Evolutionary conservation across 2,797 vertebrate species (phyloP), one percentile per base, ranked within the genome.

Genomic region (Glossophaga mutica): DNA sequence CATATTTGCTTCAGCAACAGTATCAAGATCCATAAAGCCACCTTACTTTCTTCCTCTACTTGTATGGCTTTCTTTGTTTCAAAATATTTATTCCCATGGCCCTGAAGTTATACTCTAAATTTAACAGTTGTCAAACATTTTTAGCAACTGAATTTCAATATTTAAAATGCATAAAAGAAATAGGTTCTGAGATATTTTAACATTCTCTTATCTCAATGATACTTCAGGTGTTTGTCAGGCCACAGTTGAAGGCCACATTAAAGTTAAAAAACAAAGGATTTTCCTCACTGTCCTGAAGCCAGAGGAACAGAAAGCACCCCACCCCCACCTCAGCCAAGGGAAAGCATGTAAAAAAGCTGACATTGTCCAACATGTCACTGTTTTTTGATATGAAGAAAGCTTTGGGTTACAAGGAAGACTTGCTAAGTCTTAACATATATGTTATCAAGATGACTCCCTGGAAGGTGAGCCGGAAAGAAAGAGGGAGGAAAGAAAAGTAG

Each of bases 21-120:
- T 82, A 94, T 83, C 50, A 83, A 89, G 81, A 70, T 52, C 52
- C 15, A 50, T 50, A 44, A 93, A 79, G 11, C 24, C 26, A 79
- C 37, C 9, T 46, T 83, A 62, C 14, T 77, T 85, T 92, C 78
- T 88, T 62, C 48, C 34, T 76, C 39, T 92, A 74, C 5, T 57
- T 84, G 24, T 37, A 83, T 62, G 48, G 29, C 65, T 95, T 89
- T 37, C 9, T 89, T 82, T 92, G 16, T 84, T 79, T 87, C 46
- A 86, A 65, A 95, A 78, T 77, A 95, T 93, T 79, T 93, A 94
- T 74, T 81, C 18, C 46, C 26, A 10, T 16, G 18, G 21, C 90
- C n/a, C 50, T 87, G 55, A 87, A 55, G 32, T 83, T 88, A 87
- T 74, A 39, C 37, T 39, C 67, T 67, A 88, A 67, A 52, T 87